Evolutionary conservation across 2,113 vertebrate species (phyloP).

Genomic region (Tyrannus savana): DNA sequence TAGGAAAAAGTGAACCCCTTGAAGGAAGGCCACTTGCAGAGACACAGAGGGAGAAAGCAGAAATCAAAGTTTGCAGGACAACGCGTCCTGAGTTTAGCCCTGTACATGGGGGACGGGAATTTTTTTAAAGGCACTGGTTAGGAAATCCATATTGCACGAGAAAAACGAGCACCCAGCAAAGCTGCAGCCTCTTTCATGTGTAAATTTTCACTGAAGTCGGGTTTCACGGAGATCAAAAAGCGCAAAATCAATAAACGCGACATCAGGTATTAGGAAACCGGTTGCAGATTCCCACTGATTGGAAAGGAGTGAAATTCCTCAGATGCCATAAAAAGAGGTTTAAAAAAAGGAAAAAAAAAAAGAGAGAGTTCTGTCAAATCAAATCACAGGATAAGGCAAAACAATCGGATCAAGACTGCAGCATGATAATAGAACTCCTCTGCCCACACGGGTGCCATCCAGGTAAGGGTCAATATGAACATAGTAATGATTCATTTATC

Average conservation of each 20-base stretch:
- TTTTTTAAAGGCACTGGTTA: neutral
- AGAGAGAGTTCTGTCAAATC: neutral
- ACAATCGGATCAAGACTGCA: neutral
- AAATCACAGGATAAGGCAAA: neutral
- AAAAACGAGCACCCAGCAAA: neutral
- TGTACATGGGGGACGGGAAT: fast-evolving
- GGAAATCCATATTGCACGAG: neutral
- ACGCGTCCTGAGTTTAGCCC: neutral
- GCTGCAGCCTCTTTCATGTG: neutral
- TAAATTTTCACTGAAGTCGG: neutral
- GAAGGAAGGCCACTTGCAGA: neutral
- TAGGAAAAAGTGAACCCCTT: neutral
- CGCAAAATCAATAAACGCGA: neutral
- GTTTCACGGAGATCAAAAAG: neutral
- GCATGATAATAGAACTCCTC: fast-evolving
- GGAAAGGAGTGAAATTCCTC: neutral
- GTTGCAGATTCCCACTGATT: no score
- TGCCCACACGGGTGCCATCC: neutral
- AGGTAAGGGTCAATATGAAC: neutral
- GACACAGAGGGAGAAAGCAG: neutral
- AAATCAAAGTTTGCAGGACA: neutral
- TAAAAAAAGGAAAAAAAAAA: neutral
- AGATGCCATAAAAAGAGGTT: neutral
- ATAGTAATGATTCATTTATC: no score
- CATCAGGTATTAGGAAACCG: neutral